Percentiles rank a stretch among this genome's conserved stretches.
These are phyloP conservation scores for Hippocampus guttulatus DNA, from an alignment of 2,113 vertebrate genomes.

Conservation along the genomic window DNA sequence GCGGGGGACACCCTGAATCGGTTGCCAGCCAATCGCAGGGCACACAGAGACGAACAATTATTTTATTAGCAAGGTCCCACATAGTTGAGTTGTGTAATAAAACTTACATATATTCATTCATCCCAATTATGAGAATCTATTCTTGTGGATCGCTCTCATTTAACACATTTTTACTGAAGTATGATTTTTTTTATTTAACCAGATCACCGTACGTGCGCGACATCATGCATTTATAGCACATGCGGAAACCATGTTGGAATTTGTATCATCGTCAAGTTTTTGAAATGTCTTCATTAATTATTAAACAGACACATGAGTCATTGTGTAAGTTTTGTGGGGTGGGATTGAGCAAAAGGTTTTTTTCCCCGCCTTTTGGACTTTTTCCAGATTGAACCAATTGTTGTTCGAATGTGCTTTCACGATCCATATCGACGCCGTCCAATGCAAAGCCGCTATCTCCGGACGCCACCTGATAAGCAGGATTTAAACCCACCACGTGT, in stretches of 20 bases:
- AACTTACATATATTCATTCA: background rate
- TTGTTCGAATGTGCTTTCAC: background rate
- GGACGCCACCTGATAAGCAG: background rate
- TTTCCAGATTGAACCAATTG: background rate
- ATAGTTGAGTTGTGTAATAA: background rate
- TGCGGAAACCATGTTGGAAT: background rate
- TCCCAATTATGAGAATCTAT: background rate
- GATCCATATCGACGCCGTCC: background rate
- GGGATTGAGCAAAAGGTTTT: background rate
- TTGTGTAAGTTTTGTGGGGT: conserved; percentile 29
- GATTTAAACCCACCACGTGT: background rate
- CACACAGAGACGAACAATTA: no score
- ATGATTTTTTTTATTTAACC: background rate
- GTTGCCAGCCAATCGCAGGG: no score
- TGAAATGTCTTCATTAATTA: conserved; percentile 42
- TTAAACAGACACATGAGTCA: conserved; percentile 48
- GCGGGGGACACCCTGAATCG: no score
- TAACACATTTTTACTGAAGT: conserved; percentile 3
- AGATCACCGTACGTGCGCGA: background rate
- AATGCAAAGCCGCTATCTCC: background rate
- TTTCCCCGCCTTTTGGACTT: background rate
- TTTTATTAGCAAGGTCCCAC: background rate
- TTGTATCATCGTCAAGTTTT: background rate
- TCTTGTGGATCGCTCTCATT: background rate
- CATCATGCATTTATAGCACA: background rate